A percentile compares a stretch with the other conserved stretches of the same genome.
These are phyloP conservation scores for Stegana nigrithorax DNA, from an alignment of 2,888 invertebrate genomes.

Conservation along the genomic window DNA sequence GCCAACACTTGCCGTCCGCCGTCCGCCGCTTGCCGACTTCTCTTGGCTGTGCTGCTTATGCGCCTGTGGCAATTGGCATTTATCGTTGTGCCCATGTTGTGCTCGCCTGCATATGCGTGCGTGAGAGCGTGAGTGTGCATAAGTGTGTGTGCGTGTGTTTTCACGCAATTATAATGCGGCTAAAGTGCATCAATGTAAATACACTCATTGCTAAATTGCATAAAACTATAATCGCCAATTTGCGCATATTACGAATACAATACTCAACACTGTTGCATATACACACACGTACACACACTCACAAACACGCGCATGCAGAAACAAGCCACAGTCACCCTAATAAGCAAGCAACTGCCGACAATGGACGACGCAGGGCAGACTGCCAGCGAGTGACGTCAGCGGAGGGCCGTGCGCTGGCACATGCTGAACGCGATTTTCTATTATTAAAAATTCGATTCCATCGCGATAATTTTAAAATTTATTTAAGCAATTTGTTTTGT, in stretches of 20 bases:
- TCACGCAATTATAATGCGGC: slow-evolving; percentile 51
- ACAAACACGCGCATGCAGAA: too few relatives aligned
- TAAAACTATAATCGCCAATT: slow-evolving; percentile 17
- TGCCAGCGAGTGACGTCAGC: too few relatives aligned
- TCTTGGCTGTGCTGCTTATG: background rate
- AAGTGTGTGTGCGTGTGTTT: slow-evolving; percentile 31
- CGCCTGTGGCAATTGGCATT: slow-evolving; percentile 6
- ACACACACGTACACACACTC: too few relatives aligned
- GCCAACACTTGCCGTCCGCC: background rate
- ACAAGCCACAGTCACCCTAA: too few relatives aligned
- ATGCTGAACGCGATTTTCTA: slow-evolving; percentile 29
- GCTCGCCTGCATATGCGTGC: background rate
- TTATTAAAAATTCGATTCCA: slow-evolving; percentile 51
- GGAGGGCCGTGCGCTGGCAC: background rate
- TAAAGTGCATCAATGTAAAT: slow-evolving; percentile 40
- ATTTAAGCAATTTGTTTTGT: slow-evolving; percentile 54
- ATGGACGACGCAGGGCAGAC: too few relatives aligned
- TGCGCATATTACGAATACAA: slow-evolving; percentile 7
- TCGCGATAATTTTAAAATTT: slow-evolving; percentile 55
- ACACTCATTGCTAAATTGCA: slow-evolving; percentile 17
- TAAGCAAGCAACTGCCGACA: too few relatives aligned
- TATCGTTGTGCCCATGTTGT: background rate
- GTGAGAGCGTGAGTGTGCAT: background rate
- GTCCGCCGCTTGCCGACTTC: background rate
- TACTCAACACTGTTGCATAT: slow-evolving; percentile 30